These are phyloP conservation scores for Bimastos eiseni DNA, from an alignment of 2,888 invertebrate species.

Conservation along the genomic window DNA sequence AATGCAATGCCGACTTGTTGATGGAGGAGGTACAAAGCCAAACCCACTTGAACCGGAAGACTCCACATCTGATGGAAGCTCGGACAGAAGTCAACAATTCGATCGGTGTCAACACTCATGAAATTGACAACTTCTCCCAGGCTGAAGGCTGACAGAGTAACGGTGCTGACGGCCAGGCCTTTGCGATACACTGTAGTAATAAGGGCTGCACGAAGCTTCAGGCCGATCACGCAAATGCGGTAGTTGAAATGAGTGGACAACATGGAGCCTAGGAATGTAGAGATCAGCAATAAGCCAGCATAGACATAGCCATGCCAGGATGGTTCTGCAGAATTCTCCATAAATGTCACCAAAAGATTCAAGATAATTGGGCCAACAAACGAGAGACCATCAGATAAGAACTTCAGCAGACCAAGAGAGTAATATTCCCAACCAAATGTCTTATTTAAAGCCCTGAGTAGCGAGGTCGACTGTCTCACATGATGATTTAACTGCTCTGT, in stretches of 20 bases:
- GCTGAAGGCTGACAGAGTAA: constrained; percentile 59
- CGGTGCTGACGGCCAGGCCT: constrained; percentile 66
- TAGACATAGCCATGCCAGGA: constrained; percentile 61
- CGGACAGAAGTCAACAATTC: constrained; percentile 91
- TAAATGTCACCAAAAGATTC: constrained; percentile 77
- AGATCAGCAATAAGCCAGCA: constrained; percentile 71
- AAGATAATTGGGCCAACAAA: constrained; percentile 88
- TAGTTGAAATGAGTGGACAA: constrained; percentile 88
- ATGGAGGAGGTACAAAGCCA: constrained; percentile 54
- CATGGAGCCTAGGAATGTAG: constrained; percentile 75
- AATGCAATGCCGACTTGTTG: constrained; percentile 77
- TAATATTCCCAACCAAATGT: constrained; percentile 59
- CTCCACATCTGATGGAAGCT: constrained; percentile 97
- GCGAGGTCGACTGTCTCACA: constrained; percentile 33
- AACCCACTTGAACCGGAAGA: constrained; percentile 78
- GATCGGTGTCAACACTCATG: constrained; percentile 93
- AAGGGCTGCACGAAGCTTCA: constrained; percentile 83
- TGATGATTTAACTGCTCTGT: not conserved
- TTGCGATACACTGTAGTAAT: constrained; percentile 81
- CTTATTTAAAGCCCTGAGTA: constrained; percentile 51
- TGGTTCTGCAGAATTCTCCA: constrained; percentile 74
- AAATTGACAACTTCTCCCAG: constrained; percentile 88
- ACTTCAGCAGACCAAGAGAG: constrained; percentile 65
- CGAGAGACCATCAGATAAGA: constrained; percentile 79
- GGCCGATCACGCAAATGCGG: constrained; percentile 60